A percentile compares a stretch with the other conserved stretches of the same genome.
Evolutionary conservation across 2,888 invertebrate genomes (phyloP).

Genomic region (Hedychridium roseum): DNA sequence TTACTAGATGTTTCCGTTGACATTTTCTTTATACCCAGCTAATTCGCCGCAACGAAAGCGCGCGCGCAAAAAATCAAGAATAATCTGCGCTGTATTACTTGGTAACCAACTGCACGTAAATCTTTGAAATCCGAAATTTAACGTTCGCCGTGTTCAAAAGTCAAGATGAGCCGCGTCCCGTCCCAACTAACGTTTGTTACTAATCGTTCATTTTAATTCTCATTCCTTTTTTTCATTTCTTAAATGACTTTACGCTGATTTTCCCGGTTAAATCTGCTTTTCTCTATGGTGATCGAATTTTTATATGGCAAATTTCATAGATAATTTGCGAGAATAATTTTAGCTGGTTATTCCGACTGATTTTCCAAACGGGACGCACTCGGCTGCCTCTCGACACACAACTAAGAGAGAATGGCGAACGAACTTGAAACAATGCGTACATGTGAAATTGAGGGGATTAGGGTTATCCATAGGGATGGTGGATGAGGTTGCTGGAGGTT

Average conservation of each 20-base stretch:
- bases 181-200: no score
- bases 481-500: conserved; percentile 20
- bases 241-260: background rate
- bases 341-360: no score
- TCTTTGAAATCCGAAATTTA: conserved; percentile 56
- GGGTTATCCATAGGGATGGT: conserved; percentile 23
- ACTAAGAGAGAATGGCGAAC: conserved; percentile 49
- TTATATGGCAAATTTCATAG: no score
- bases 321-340: no score
- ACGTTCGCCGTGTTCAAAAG: conserved; percentile 44
- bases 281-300: no score
- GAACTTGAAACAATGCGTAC: conserved; percentile 61
- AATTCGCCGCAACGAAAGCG: conserved; percentile 27
- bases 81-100: conserved; percentile 59
- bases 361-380: conserved; percentile 15
- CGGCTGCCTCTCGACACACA: conserved; percentile 20
- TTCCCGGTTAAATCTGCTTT: no score
- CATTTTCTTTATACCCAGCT: background rate
- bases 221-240: background rate
- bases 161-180: conserved; percentile 21
- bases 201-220: background rate
- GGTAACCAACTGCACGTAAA: conserved; percentile 61
- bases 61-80: conserved; percentile 50
- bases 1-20: background rate
- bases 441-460: conserved; percentile 55